Percentiles rank a stretch among this genome's conserved stretches.
Conservation (phyloP, 2,113 vertebrate genomes). For the Leuciscus idus region DNA sequence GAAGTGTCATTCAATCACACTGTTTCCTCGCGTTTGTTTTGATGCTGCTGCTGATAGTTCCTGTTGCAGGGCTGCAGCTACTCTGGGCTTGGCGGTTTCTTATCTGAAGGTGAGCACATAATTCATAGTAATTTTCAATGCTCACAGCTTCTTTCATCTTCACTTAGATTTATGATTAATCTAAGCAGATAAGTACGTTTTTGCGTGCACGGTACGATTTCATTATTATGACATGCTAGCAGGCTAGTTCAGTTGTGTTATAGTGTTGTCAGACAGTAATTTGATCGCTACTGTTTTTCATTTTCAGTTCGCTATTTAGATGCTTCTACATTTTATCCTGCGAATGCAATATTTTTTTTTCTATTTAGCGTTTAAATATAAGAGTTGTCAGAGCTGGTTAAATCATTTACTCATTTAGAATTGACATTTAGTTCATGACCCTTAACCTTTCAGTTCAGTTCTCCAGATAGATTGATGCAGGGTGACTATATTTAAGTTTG, state of each 20-base stretch:
- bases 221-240: not conserved
- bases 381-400: not conserved
- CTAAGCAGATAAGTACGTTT: not conserved
- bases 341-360: not conserved
- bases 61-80: not conserved
- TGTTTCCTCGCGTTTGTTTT: not conserved
- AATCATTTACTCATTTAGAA: conserved; percentile 21
- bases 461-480: not conserved
- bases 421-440: conserved; percentile 60
- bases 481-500: not conserved
- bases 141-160: not conserved
- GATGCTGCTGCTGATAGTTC: not conserved
- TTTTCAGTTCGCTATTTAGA: not conserved
- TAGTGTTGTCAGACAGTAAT: not conserved
- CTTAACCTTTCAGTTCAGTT: conserved; percentile 62
- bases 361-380: not conserved
- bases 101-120: not conserved
- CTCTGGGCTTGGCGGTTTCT: not conserved
- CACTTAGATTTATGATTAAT: not conserved
- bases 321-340: not conserved
- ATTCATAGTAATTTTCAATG: not conserved
- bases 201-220: not conserved
- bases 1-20: not conserved
- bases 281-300: not conserved
- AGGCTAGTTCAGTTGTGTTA: conserved; percentile 1